Evolutionary conservation across 2,113 vertebrate species (phyloP).

Genomic region (Stomatorhinus ivindoensis): DNA sequence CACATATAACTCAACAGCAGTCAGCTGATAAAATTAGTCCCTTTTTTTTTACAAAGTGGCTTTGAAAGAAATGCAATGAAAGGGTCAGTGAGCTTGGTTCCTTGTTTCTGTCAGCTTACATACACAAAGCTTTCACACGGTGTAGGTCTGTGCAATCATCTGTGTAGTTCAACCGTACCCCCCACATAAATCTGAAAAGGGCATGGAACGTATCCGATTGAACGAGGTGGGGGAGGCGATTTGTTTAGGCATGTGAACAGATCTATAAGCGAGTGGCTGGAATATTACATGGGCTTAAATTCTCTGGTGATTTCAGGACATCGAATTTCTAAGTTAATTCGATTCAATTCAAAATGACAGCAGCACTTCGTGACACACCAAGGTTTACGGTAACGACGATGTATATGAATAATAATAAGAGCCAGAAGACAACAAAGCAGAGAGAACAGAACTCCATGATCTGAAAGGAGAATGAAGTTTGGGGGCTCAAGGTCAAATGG

Average conservation of each 20-base stretch:
- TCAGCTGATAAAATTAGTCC: neutral
- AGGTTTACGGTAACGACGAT: neutral
- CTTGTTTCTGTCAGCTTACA: neutral
- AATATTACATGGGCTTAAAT: neutral
- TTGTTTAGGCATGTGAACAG: neutral
- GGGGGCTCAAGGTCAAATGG: neutral
- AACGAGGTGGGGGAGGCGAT: neutral
- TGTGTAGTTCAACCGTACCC: slow-evolving; percentile 28
- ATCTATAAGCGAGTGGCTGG: neutral
- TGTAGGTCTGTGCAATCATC: slow-evolving; percentile 20
- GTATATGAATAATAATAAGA: neutral
- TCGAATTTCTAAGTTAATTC: neutral
- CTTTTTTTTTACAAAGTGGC: neutral
- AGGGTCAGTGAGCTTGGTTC: neutral
- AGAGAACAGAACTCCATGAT: neutral
- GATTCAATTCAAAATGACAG: neutral
- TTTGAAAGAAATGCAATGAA: slow-evolving; percentile 2
- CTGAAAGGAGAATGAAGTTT: neutral
- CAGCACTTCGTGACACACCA: neutral
- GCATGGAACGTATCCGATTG: slow-evolving; percentile 12
- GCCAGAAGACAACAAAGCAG: neutral
- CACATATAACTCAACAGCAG: neutral
- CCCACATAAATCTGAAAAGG: neutral
- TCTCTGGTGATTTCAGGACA: neutral
- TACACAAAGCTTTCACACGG: neutral